Base-by-base conservation (phyloP, 2,113 vertebrate genomes). In the Pteruthius melanotis region DNA sequence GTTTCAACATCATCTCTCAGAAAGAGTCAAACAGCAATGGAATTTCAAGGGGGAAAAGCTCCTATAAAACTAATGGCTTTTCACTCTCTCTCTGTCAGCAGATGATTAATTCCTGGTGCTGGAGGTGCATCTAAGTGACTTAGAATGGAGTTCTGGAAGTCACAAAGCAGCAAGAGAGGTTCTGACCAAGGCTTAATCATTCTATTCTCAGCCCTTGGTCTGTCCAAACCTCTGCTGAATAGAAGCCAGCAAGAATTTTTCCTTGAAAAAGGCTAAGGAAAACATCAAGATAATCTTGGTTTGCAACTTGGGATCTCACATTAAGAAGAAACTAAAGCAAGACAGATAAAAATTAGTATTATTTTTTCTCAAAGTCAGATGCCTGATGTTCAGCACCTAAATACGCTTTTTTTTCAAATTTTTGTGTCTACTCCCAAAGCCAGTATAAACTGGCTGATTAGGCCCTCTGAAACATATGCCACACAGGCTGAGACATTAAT, bases 51-150 rank as follows among this genome's bases (percentile, higher is more conserved):
- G 90, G 61, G 44, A 49, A 84, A 92, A 87, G 35, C 74, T 94
- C 56, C 77, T 91, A 84, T 54, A 91, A 94, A 95, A 91, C 86
- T 66, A 78, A 92, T 79, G 69, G 35, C 39, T 80, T 92, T 89
- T 91, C 89, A 92, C 33, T 61, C 59, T 93, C 45, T 47, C 44
- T 89, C 66, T 94, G 90, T 93, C 89, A 94, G 63, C 40, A 86
- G 89, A 94, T 89, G 72, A 97, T 96, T 95, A 95, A 96, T 96
- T 83, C 79, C 72, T 93, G 71, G 70, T 95, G 87, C 83, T 96
- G 81, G 79, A 96, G 87, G 74, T 95, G 69, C 84, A 94, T 86
- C 91, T 94, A 78, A 90, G 57, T 4, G 4, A 81, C 60, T 85
- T 57, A 92, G 54, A 89, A 86, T 1, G 2, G 37, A 82, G 49